phyloP scores from a whole-genome alignment of 2,888 invertebrate species.

The Hylaea fasciaria region DNA sequence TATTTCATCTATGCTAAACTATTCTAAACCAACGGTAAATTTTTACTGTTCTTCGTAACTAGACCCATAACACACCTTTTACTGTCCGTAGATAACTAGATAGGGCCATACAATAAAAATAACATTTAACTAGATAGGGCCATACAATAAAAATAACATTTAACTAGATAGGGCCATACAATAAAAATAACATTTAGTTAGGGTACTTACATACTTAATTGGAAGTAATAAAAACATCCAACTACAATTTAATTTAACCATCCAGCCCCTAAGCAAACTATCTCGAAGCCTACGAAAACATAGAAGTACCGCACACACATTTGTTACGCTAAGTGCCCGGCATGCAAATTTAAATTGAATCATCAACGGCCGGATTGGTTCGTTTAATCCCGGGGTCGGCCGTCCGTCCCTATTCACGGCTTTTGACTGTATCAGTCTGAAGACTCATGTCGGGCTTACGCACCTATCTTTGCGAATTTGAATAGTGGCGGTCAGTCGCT shows the following conservation, averaged over 20 bases:
- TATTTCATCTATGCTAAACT: no score
- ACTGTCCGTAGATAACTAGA: no score
- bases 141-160: no score
- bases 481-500: neutral
- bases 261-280: constrained; percentile 64
- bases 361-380: constrained; percentile 64
- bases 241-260: constrained; percentile 43
- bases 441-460: constrained; percentile 50
- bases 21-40: no score
- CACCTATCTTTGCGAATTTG: neutral
- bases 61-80: no score
- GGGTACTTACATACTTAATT: neutral
- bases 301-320: constrained; percentile 34
- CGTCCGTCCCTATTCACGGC: constrained; percentile 17
- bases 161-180: no score
- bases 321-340: constrained; percentile 35
- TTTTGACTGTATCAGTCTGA: constrained; percentile 31
- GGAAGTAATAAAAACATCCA: neutral
- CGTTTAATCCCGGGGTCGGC: constrained; percentile 46
- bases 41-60: no score
- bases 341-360: constrained; percentile 75
- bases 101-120: no score
- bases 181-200: neutral
- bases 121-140: no score
- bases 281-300: constrained; percentile 66